Evolutionary conservation across 2,888 invertebrate species (phyloP).

Genomic region (Caenorhabditis imperialis): DNA sequence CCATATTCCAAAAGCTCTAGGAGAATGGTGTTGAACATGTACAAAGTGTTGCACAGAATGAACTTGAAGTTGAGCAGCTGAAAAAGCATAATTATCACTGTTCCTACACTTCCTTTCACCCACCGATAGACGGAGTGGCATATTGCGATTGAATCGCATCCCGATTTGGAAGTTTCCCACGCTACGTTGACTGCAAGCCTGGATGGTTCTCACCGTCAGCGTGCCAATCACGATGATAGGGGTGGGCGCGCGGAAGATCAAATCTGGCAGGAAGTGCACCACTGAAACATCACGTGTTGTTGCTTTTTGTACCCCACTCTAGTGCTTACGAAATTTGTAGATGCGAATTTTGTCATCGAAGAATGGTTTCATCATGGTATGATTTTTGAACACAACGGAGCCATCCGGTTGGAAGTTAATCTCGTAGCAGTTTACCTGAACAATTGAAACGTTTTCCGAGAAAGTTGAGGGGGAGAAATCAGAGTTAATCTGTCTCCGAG

Average conservation of each 20-base stretch:
- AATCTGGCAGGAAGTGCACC: slow-evolving; percentile 76
- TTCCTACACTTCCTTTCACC: background rate
- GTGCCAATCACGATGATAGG: slow-evolving; percentile 75
- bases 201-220: slow-evolving; percentile 74
- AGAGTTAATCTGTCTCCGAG: slow-evolving; percentile 3
- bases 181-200: slow-evolving; percentile 65
- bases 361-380: slow-evolving; percentile 73
- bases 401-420: slow-evolving; percentile 34
- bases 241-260: slow-evolving; percentile 75
- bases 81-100: slow-evolving; percentile 23
- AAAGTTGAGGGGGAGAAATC: slow-evolving; percentile 23
- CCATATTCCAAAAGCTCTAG: slow-evolving; percentile 75
- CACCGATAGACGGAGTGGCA: slow-evolving; percentile 68
- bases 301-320: background rate
- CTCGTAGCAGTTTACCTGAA: slow-evolving; percentile 70
- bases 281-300: slow-evolving; percentile 61
- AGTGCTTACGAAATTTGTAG: slow-evolving; percentile 52
- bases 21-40: slow-evolving; percentile 77
- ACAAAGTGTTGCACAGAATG: slow-evolving; percentile 76
- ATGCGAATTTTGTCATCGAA: slow-evolving; percentile 60
- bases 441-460: slow-evolving; percentile 13
- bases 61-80: slow-evolving; percentile 76
- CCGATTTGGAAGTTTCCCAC: slow-evolving; percentile 59
- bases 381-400: slow-evolving; percentile 38
- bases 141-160: slow-evolving; percentile 56